Base-by-base conservation (phyloP, 1,140 invertebrate genomes). In the Diabrotica undecimpunctata region DNA sequence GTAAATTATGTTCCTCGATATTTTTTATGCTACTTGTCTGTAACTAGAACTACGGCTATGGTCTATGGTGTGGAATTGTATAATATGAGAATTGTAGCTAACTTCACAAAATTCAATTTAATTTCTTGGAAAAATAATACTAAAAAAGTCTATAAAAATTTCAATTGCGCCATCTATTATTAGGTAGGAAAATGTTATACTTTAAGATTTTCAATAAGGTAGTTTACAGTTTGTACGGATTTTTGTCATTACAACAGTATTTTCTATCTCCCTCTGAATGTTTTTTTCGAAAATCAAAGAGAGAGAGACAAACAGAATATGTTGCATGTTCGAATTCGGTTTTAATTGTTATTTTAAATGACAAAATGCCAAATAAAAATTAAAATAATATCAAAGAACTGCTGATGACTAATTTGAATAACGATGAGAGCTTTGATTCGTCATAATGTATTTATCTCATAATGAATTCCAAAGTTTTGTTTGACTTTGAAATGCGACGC, bases 211-310 rank as follows among this genome's bases (percentile, higher is more conserved):
- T 6, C 41, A 46, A 46, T 46, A 10, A 46, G 8, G 41, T 46
- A 8, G 41, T 10, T 10, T 46, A 10, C n/a, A 6, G 41, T n/a
- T 46, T 46, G 3, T 46, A 46, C 41, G 2, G 41, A 46, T 4
- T 46, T 46, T 46, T 46, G n/a, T 46, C 41, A 8, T 10, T 46
- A 46, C 41, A 46, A 5, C 25, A n/a, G 8, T 46, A 46, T 60
- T 50, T 50, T 60, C 46, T 41, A 54, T 62, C 61, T 62, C 52
- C 38, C 37, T 62, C 61, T 54, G 11, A 36, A 11, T 13, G 14
- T 62, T 62, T 62, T 62, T 62, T 54, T 35, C 25, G 52, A 62
- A 62, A 62, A 11, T 54, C 59, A 7, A 61, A 38, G 61, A 62
- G 37, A 62, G 53, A 62, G 61, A 62, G 9, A 62, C n/a, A 9